Base-by-base conservation (phyloP, 2,113 vertebrate species). In the Ahaetulla prasina region DNA sequence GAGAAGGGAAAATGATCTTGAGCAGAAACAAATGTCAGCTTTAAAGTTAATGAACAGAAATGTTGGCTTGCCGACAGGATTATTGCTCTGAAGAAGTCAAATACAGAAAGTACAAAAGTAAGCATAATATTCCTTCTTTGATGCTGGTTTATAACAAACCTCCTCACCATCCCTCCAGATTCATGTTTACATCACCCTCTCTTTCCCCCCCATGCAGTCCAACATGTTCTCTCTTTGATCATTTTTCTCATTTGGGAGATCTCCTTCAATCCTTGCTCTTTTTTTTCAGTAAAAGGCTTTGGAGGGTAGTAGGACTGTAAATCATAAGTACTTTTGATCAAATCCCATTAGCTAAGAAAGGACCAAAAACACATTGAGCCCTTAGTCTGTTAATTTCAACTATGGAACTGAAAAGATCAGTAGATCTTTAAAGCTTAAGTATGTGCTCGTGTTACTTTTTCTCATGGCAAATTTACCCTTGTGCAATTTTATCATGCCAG, bases 21-120 rank as follows among this genome's bases (percentile, higher is more conserved):
- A 95, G 90, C 53, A 96, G 96, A 97, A 97, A 95, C 94, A 97
- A 97, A 96, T 92, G 94, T 35, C 74, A 94, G 93, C 94, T 95
- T 97, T 95, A 96, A 96, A 97, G 91, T 94, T 90, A 97, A 94
- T 80, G 74, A 80, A 80, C 74, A 80, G 35, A 80, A 80, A 80
- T 96, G 97, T 92, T 93, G 96, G 92, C 86, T 93, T 95, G 94
- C 95, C 90, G 91, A 95, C 96, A 91, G 91, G 94, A 94, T 96
- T 91, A 95, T 94, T 91, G 91, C 94, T 96, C 91, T 93, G 95
- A 96, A 93, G 93, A 91, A 80, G 92, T n/a, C 74, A 93, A 95
- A 95, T 90, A 60, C 94, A 60, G 91, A 91, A 91, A 95, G 91
- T 94, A 92, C 94, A 90, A 54, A 96, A 96, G 88, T 86, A 93